A percentile compares a stretch with the other conserved stretches of the same genome.
These are phyloP conservation scores for Caranx melampygus DNA, from an alignment of 2,113 vertebrate species.

Conservation along the genomic window DNA sequence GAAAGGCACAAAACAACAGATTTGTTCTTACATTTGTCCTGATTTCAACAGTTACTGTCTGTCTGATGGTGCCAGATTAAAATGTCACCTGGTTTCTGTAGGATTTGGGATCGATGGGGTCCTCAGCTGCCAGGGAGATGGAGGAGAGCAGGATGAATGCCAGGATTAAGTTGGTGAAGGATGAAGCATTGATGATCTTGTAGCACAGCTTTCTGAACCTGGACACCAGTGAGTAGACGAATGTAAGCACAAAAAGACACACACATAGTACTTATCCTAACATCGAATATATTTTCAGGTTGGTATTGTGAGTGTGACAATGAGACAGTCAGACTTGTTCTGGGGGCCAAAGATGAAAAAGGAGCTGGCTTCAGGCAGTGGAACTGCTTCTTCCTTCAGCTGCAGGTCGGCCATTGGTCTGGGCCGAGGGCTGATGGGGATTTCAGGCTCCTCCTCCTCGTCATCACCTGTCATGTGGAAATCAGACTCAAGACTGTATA, in stretches of 20 bases:
- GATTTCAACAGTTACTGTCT: not conserved
- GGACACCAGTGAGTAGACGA: not conserved
- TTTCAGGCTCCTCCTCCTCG: conserved; percentile 95
- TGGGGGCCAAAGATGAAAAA: conserved; percentile 98
- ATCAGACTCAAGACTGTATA: not conserved
- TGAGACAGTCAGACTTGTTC: conserved; percentile 87
- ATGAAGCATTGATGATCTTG: conserved; percentile 94
- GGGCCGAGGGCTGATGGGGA: conserved; percentile 93
- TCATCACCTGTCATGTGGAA: conserved; percentile 88
- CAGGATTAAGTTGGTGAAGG: conserved; percentile 99
- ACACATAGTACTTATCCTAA: not conserved
- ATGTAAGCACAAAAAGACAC: not conserved
- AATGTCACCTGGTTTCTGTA: conserved; percentile 90
- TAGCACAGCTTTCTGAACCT: conserved; percentile 96
- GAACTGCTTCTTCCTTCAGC: conserved; percentile 96
- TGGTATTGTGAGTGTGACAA: not conserved
- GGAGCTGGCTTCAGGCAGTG: conserved; percentile 94
- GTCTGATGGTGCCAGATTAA: fast-evolving
- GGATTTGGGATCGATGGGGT: conserved; percentile 93
- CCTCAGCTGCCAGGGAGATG: conserved; percentile 96
- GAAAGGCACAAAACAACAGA: conserved; percentile 15
- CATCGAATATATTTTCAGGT: not conserved
- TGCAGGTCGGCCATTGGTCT: conserved; percentile 96
- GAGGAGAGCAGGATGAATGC: conserved; percentile 98
- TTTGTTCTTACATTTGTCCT: not conserved